Conservation (phyloP, 2,888 invertebrate genomes). For the Dendrolimus houi region DNA sequence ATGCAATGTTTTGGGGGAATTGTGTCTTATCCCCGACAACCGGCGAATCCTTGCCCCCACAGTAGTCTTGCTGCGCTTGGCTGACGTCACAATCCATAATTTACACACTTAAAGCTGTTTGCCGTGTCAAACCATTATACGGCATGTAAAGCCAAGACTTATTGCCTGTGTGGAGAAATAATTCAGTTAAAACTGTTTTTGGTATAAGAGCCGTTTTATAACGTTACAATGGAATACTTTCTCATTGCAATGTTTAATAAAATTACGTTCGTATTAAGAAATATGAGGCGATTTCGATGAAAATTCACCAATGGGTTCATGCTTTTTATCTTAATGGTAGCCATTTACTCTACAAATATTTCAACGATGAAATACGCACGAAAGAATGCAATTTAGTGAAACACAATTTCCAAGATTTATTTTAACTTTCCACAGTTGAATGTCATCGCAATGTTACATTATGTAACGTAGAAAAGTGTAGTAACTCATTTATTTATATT, state of each 20-base stretch:
- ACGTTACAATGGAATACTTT: conserved; percentile 54
- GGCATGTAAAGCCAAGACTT: conserved; percentile 69
- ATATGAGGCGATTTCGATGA: conserved; percentile 36
- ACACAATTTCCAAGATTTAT: no score
- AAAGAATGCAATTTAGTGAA: conserved; percentile 13
- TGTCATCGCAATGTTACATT: no score
- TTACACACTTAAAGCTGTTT: conserved; percentile 76
- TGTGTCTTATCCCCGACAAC: conserved; percentile 27
- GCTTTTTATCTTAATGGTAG: conserved; percentile 41
- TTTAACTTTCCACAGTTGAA: no score
- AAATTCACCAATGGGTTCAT: conserved; percentile 28
- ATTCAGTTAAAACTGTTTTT: conserved; percentile 70
- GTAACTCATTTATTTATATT: no score
- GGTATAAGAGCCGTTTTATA: conserved; percentile 51
- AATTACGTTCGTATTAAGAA: conserved; percentile 35
- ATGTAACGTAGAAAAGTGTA: no score
- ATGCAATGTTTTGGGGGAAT: no score
- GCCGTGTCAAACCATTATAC: conserved; percentile 75
- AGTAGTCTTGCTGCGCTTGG: conserved; percentile 56
- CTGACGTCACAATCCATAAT: conserved; percentile 68
- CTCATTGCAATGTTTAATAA: conserved; percentile 47
- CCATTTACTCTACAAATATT: conserved; percentile 35
- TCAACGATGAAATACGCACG: conserved; percentile 29
- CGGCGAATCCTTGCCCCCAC: conserved; percentile 49
- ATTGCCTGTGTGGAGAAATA: conserved; percentile 60